Evolutionary conservation across 2,113 vertebrate species (phyloP), one percentile per base, ranked within the genome.

Genomic region (Phyllopteryx taeniolatus): DNA sequence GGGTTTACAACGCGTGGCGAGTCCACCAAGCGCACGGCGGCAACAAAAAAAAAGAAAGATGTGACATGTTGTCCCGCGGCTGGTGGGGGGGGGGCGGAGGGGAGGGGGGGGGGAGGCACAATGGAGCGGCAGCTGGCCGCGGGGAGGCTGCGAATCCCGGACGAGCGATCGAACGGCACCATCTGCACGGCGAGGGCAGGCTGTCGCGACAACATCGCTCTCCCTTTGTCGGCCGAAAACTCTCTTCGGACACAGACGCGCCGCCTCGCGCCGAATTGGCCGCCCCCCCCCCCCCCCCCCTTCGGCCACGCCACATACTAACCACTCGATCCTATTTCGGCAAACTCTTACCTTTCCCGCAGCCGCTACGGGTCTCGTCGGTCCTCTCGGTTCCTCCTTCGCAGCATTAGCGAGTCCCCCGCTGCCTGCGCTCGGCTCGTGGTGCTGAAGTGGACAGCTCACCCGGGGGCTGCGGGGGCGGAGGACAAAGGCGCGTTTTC

Each of bases 401-500:
- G 72, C 85, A 19, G 78, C 66, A 46, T 71, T 78, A 77, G 86
- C 81, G 83, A 65, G 75, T 54, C 83, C 73, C 27, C 68, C 65
- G 79, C 76, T 81, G 80, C 80, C 83, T 87, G 74, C 17, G 76
- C 80, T 85, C 83, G 75, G 82, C 75, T 86, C 61, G 85, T 86
- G 88, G 88, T 88, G 90, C 90, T 92, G 89, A 88, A 92, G 90
- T 91, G 92, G 92, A 93, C 92, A 93, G 92, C 91, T 89, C 90
- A 90, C 79, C 54, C 76, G 80, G 73, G 64, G 83, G 86, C 75
- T 76, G 57, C 27, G 79, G 75, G 78, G 81, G 83, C 78, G 20
- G 46, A 61, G 56, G 27, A 35, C 17, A 39, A 35, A 8, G 5
- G 8, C 27, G 31, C 31, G 47, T 59, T 61, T 44, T 42, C 60